Evolutionary conservation across 2,888 invertebrate species (phyloP), one percentile per base, ranked within the genome.

Genomic region (Panzeria rudis): DNA sequence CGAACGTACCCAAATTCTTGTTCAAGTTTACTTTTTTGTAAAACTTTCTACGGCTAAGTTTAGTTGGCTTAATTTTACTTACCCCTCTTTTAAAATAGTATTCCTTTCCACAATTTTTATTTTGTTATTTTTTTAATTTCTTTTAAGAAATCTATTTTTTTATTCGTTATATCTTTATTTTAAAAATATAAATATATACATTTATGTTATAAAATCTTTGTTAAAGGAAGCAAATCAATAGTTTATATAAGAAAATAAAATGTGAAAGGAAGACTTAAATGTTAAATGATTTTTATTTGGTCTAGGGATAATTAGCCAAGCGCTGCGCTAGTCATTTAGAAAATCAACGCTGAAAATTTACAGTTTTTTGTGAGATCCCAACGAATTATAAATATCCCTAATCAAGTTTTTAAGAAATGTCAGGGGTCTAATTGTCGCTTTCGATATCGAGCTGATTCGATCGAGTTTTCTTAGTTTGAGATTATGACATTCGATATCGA

Each of bases 161-260:
- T 75, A 50, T 35, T 76, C 52, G 11, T 59, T 64, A 35, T 56
- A 32, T 44, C 9, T 17, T 62, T 68, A 59, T 77, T 59, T 64
- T 35, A 32, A 23, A 72, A 64, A n/a, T 32, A 52, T 15, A 79
- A 64, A 73, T 11, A 50, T 9, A 59, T 35, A 29, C 29, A 38
- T 38, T 38, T 38, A 61, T 61, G 68, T 79, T 62, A 83, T 75
- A 38, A 61, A 29, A 68, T 62, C 61, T 81, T 75, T 75, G 68
- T 68, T 54, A 69, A 69, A 75, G 44, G 20, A 62, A 52, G n/a
- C 44, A 76, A 71, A 69, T 38, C 66, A 64, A 64, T 75, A 75
- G 41, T 71, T 71, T 82, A 76, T 44, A 5, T 76, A 77, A 83
- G 69, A 64, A 66, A 71, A 72, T 77, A 83, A 83, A 83, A 71